Conservation (phyloP, 2,797 vertebrate species). For the Sebastes matsubarae region DNA sequence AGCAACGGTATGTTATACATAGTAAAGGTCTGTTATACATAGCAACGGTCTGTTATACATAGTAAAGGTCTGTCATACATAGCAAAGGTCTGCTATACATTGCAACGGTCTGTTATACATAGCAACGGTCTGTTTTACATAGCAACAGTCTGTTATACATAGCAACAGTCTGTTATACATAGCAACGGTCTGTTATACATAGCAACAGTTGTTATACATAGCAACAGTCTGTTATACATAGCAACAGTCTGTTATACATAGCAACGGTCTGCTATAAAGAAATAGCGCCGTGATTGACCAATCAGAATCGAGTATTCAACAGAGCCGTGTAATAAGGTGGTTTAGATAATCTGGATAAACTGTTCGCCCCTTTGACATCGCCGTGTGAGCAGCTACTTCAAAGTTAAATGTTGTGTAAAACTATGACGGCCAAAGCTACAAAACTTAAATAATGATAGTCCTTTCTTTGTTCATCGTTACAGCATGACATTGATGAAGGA, state of each 20-base stretch:
- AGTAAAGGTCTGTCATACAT: too few species aligned
- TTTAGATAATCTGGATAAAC: not conserved
- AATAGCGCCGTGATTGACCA: too few species aligned
- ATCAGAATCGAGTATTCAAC: too few species aligned
- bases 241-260: too few species aligned
- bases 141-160: too few species aligned
- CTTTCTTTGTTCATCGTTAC: not conserved
- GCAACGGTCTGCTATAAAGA: too few species aligned
- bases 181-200: rapidly evolving
- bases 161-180: too few species aligned
- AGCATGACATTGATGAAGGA: not conserved
- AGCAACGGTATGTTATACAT: too few species aligned
- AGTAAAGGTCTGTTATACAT: too few species aligned
- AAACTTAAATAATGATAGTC: not conserved
- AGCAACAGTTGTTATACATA: too few species aligned
- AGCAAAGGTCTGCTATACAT: too few species aligned
- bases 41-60: rapidly evolving
- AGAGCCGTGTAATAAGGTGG: not conserved
- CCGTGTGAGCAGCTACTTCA: not conserved
- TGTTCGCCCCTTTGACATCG: not conserved
- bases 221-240: too few species aligned
- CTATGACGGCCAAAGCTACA: not conserved
- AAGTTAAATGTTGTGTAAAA: not conserved
- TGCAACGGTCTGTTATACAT: rapidly evolving
- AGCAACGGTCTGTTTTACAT: rapidly evolving